phyloP scores from a whole-genome alignment of 2,797 vertebrate species.

The Pangasius sanitwongsei region DNA sequence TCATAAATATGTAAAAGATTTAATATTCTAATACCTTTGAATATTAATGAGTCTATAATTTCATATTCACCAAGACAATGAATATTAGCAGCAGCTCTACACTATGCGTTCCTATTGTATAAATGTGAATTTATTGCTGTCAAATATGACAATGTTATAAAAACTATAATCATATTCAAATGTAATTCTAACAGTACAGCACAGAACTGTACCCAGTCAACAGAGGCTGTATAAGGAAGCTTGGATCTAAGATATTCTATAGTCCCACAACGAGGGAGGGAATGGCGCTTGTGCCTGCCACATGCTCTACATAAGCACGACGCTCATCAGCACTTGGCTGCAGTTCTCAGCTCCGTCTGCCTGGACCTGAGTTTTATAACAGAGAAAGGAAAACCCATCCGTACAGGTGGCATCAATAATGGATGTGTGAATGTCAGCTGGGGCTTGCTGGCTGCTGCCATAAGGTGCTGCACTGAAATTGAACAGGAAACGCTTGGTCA shows the following conservation, averaged over 20 bases:
- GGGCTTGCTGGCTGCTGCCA: not conserved
- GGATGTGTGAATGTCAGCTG: conserved; percentile 29
- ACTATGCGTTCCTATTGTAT: not conserved
- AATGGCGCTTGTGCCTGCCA: conserved; percentile 28
- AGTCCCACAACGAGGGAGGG: not conserved
- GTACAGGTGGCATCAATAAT: conserved; percentile 34
- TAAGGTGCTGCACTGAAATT: conserved; percentile 23
- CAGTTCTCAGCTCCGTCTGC: conserved; percentile 6
- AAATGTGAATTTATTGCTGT: not conserved
- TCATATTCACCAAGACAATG: not conserved
- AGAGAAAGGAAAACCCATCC: conserved; percentile 35
- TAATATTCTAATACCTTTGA: not conserved
- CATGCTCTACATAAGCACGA: conserved; percentile 43
- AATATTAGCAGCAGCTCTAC: not conserved
- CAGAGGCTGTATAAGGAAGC: not conserved
- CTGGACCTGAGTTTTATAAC: conserved; percentile 33
- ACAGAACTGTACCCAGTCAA: not conserved
- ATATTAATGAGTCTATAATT: not conserved
- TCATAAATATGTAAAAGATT: not conserved
- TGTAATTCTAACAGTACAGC: not conserved
- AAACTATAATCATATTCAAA: not conserved
- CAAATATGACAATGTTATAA: not conserved
- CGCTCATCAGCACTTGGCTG: conserved; percentile 42
- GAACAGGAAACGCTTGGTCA: conserved; percentile 28
- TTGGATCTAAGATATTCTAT: not conserved